These are phyloP conservation scores for Hippocampus comes DNA, from an alignment of 2,113 vertebrate genomes.

Conservation along the genomic window DNA sequence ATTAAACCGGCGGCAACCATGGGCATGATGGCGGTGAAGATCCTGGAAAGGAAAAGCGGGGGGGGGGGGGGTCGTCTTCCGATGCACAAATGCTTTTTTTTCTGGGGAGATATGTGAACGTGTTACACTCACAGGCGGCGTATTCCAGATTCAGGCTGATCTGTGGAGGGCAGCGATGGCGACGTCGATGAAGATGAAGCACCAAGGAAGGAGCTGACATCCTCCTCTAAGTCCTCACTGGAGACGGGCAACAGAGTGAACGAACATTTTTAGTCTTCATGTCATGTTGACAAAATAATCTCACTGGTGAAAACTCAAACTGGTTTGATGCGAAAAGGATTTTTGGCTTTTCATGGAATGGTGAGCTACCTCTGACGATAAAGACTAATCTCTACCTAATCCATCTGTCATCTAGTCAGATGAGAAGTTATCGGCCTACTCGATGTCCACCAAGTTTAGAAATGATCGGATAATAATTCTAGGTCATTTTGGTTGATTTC, in stretches of 20 bases:
- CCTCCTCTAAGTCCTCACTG: slow-evolving; percentile 84
- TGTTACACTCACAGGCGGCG: slow-evolving; percentile 83
- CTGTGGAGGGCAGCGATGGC: slow-evolving; percentile 52
- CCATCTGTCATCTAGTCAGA: too few relatives aligned
- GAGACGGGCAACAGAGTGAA: neutral
- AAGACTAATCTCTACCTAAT: too few relatives aligned
- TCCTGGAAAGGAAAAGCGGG: slow-evolving; percentile 63
- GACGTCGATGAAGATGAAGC: slow-evolving; percentile 37
- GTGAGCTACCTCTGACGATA: too few relatives aligned
- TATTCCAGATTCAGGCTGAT: slow-evolving; percentile 87
- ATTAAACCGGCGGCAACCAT: slow-evolving; percentile 94
- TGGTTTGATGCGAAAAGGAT: too few relatives aligned
- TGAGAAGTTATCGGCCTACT: too few relatives aligned
- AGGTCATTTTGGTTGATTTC: too few relatives aligned
- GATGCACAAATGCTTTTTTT: neutral
- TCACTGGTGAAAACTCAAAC: too few relatives aligned
- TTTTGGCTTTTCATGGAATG: too few relatives aligned
- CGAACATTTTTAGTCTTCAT: neutral
- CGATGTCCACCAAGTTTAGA: too few relatives aligned
- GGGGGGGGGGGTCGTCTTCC: too few relatives aligned
- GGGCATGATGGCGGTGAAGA: slow-evolving; percentile 95
- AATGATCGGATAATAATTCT: too few relatives aligned
- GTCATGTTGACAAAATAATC: neutral
- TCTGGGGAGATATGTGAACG: neutral
- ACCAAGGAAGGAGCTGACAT: slow-evolving; percentile 59